A percentile compares a stretch with the other conserved stretches of the same genome.
Evolutionary conservation across 1,140 invertebrate species (phyloP).

Genomic region (Drosophila aff.): DNA sequence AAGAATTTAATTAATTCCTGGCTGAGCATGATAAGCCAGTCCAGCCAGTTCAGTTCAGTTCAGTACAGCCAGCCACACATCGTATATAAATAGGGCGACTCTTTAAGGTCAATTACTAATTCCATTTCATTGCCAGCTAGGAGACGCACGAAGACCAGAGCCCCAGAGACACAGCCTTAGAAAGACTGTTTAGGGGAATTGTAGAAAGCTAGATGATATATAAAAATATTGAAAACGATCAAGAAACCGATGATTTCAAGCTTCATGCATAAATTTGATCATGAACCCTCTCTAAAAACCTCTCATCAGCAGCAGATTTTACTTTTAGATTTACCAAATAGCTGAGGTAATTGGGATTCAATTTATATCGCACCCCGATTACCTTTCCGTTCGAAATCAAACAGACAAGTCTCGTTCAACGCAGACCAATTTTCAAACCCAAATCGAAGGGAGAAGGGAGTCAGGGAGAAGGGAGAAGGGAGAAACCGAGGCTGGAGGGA

Average conservation of each 20-base stretch:
- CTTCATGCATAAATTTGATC: not conserved
- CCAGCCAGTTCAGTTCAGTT: not conserved
- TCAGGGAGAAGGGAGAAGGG: not conserved
- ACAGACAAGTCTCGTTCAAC: conserved; percentile 7
- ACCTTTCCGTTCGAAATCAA: not conserved
- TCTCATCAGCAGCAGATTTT: too few relatives aligned
- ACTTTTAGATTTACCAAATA: too few relatives aligned
- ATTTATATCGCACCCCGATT: too few relatives aligned
- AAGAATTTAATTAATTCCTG: conserved; percentile 79
- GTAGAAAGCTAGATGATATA: not conserved
- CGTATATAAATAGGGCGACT: conserved; percentile 19
- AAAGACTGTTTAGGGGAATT: not conserved
- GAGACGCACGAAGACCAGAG: not conserved
- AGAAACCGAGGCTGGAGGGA: conserved; percentile 8
- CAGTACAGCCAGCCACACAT: conserved; percentile 1
- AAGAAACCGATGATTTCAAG: not conserved
- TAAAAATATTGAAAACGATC: not conserved
- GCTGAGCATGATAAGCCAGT: conserved; percentile 34
- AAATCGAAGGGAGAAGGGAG: not conserved
- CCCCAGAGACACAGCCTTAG: rapidly evolving
- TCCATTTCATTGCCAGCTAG: conserved; percentile 17
- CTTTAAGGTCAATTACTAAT: conserved; percentile 39
- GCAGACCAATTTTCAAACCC: conserved; percentile 8
- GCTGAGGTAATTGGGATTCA: too few relatives aligned
- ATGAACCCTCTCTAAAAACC: too few relatives aligned